Evolutionary conservation across 2,888 invertebrate species (phyloP).

Genomic region (Thymelicus acteon): DNA sequence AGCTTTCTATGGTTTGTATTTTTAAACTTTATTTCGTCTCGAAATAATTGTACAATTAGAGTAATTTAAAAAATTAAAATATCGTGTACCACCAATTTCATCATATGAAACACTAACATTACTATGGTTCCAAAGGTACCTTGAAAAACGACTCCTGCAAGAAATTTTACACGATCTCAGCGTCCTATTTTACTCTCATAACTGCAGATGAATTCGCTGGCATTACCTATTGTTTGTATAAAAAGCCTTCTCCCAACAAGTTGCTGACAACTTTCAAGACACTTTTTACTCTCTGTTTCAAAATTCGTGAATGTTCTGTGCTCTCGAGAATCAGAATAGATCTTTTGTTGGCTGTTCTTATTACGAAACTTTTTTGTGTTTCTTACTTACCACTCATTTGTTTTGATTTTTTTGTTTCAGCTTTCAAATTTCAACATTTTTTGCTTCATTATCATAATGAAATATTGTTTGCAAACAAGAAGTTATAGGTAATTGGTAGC

Average conservation of each 20-base stretch:
- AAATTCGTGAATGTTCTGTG: constrained; percentile 65
- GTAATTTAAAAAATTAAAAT: too few species aligned
- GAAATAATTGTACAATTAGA: too few species aligned
- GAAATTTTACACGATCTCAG: neutral
- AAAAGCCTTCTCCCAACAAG: constrained; percentile 63
- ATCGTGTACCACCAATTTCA: too few species aligned
- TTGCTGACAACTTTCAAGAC: constrained; percentile 57
- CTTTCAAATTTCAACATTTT: constrained; percentile 6
- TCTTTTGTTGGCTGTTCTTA: constrained; percentile 28
- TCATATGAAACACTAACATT: too few species aligned
- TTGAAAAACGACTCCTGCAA: neutral
- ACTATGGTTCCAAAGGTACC: too few species aligned
- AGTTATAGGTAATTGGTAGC: too few species aligned
- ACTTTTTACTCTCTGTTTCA: constrained; percentile 63
- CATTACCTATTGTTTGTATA: constrained; percentile 56
- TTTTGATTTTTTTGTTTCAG: neutral
- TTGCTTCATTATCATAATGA: neutral
- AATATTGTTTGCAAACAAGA: too few species aligned
- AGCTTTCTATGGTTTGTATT: too few species aligned
- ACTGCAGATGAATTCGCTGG: constrained; percentile 7
- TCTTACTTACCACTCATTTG: constrained; percentile 11
- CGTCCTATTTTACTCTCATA: constrained; percentile 52
- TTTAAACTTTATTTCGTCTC: too few species aligned
- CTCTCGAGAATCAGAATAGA: constrained; percentile 50
- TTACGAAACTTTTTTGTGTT: constrained; percentile 19